A percentile compares a stretch with the other conserved stretches of the same genome.
These are phyloP conservation scores for Apostichopus parvimensis DNA, from an alignment of 35 echinoderm and acorn worm species.

Conservation along the genomic window DNA sequence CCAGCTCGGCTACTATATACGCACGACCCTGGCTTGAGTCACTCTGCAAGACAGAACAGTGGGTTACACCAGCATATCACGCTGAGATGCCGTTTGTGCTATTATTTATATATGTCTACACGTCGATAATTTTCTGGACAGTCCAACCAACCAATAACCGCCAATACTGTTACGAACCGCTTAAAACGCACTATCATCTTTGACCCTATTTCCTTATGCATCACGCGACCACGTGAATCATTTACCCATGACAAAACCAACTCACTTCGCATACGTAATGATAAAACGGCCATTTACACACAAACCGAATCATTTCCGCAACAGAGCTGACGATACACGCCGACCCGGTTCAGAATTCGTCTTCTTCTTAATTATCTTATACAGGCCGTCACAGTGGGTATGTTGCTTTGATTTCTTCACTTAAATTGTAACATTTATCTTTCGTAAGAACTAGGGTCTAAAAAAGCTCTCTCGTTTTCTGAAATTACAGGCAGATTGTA, in stretches of 20 bases:
- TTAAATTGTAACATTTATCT: background rate
- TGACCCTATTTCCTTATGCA: constrained; percentile 44
- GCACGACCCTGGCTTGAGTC: too few relatives aligned
- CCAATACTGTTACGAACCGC: background rate
- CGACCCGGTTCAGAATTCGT: background rate
- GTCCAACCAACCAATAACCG: background rate
- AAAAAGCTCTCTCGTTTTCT: background rate
- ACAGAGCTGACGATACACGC: background rate
- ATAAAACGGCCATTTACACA: background rate
- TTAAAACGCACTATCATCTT: background rate
- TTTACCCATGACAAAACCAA: constrained; percentile 1
- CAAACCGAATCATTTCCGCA: background rate
- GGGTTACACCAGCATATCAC: too few relatives aligned
- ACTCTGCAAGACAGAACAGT: too few relatives aligned
- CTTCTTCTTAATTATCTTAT: background rate
- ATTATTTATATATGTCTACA: too few relatives aligned
- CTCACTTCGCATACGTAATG: background rate
- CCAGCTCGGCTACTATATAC: too few relatives aligned
- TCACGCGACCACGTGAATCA: background rate
- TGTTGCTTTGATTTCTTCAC: background rate
- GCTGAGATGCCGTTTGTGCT: too few relatives aligned
- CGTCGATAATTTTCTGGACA: background rate
- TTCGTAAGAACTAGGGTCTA: background rate
- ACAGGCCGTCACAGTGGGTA: background rate
- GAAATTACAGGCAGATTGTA: background rate